Conservation (phyloP, 1,140 invertebrate genomes). For the Eupristina koningsbergeri region DNA sequence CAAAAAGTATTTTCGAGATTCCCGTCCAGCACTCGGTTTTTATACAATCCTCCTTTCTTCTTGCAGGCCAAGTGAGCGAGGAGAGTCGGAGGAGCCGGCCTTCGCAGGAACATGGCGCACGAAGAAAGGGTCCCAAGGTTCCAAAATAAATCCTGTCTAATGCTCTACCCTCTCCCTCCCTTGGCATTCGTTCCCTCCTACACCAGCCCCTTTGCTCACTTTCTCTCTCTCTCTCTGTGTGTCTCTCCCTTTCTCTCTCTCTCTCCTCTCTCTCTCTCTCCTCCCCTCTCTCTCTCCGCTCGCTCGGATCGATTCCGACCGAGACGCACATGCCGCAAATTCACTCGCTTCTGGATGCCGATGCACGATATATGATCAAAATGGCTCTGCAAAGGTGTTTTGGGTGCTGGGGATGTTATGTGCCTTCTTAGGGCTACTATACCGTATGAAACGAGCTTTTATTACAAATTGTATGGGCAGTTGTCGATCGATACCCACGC, state of each 20-base stretch:
- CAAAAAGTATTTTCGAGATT: slow-evolving; percentile 32
- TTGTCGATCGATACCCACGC: slow-evolving; percentile 15
- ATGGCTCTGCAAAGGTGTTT: slow-evolving; percentile 35
- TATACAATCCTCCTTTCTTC: slow-evolving; percentile 32
- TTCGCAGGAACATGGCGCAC: slow-evolving; percentile 40
- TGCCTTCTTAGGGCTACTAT: slow-evolving; percentile 19
- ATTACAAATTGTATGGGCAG: slow-evolving; percentile 22
- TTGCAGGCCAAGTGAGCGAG: neutral
- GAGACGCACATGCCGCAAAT: neutral
- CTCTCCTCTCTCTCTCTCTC: neutral
- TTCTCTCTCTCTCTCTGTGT: neutral
- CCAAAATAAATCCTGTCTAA: slow-evolving; percentile 47
- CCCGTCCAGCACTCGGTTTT: neutral
- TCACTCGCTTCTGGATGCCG: slow-evolving; percentile 15
- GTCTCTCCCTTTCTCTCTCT: neutral
- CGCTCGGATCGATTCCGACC: neutral
- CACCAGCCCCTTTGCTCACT: slow-evolving; percentile 11
- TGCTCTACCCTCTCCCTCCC: neutral
- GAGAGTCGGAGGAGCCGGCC: neutral
- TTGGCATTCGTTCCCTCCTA: neutral
- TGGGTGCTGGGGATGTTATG: neutral
- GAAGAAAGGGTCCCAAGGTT: slow-evolving; percentile 37
- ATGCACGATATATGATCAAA: slow-evolving; percentile 37
- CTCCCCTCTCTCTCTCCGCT: neutral
- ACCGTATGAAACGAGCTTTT: neutral